phyloP scores from a whole-genome alignment of 37 sponge, comb jelly and placozoan genomes.

The Spongilla lacustris region DNA sequence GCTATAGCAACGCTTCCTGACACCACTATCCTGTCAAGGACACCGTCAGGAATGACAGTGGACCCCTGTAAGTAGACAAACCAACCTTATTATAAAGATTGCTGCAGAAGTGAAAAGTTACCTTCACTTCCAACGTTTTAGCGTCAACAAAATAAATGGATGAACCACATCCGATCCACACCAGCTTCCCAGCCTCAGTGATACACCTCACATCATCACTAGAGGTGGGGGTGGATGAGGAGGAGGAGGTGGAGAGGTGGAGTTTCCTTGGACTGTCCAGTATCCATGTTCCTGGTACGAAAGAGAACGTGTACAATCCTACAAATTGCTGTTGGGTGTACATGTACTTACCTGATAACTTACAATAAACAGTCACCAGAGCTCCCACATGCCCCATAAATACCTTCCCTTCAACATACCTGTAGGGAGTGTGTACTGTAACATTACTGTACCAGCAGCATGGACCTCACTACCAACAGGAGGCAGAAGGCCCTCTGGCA shows the following conservation, averaged over 20 bases:
- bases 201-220: slow-evolving; percentile 41
- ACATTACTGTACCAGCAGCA: neutral
- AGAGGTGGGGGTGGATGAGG: neutral
- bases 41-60: slow-evolving; percentile 7
- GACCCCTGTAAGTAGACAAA: slow-evolving; percentile 28
- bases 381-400: slow-evolving; percentile 23
- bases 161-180: slow-evolving; percentile 65
- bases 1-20: slow-evolving; percentile 38
- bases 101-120: neutral
- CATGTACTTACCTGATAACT: slow-evolving; percentile 30
- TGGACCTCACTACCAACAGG: slow-evolving; percentile 9
- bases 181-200: slow-evolving; percentile 15
- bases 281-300: slow-evolving; percentile 37
- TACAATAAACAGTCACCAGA: slow-evolving; percentile 41
- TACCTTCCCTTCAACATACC: slow-evolving; percentile 8
- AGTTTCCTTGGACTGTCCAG: slow-evolving; percentile 36
- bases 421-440: neutral
- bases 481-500: slow-evolving; percentile 31
- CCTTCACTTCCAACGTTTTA: slow-evolving; percentile 31
- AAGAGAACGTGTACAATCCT: neutral
- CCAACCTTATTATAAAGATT: neutral
- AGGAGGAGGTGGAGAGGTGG: slow-evolving; percentile 14
- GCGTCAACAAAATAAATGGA: slow-evolving; percentile 41
- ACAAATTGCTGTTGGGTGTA: neutral
- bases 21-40: slow-evolving; percentile 19